Percentiles rank a stretch among this genome's conserved stretches.
phyloP scores from a whole-genome alignment of 2,113 vertebrate species.

The Thalassarche chlororhynchos region DNA sequence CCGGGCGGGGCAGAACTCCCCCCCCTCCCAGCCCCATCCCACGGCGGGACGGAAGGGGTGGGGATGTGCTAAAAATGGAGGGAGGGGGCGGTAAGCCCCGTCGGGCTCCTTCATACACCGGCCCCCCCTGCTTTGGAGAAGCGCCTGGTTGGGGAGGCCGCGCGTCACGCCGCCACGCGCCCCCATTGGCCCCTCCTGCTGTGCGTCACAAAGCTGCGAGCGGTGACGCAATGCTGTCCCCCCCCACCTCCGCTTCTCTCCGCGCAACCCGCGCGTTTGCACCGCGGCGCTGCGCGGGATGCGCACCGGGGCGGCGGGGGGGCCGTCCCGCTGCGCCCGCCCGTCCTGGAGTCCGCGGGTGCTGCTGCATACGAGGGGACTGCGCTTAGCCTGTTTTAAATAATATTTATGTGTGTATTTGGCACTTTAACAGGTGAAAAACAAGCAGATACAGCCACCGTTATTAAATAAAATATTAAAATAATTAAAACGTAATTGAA shows the following conservation, averaged over 20 bases:
- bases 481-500: background rate
- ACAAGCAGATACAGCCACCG: background rate
- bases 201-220: background rate
- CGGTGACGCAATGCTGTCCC: background rate
- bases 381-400: background rate
- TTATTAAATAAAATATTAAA: too few species aligned
- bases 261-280: fast-evolving
- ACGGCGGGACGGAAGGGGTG: too few species aligned
- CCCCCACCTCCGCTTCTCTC: background rate
- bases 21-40: background rate
- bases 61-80: background rate
- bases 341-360: too few species aligned
- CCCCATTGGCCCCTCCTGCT: background rate
- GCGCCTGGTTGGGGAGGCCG: fast-evolving
- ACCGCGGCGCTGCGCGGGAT: background rate
- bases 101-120: too few species aligned
- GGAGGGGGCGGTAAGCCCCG: background rate
- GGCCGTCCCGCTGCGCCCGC: too few species aligned
- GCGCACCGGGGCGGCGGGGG: background rate
- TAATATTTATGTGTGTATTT: too few species aligned
- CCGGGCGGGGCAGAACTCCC: too few species aligned
- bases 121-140: background rate
- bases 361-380: background rate
- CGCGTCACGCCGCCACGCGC: background rate
- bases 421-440: background rate